A percentile compares a stretch with the other conserved stretches of the same genome.
Evolutionary conservation across 2,113 vertebrate species (phyloP).

Genomic region (Brachirus orientalis): DNA sequence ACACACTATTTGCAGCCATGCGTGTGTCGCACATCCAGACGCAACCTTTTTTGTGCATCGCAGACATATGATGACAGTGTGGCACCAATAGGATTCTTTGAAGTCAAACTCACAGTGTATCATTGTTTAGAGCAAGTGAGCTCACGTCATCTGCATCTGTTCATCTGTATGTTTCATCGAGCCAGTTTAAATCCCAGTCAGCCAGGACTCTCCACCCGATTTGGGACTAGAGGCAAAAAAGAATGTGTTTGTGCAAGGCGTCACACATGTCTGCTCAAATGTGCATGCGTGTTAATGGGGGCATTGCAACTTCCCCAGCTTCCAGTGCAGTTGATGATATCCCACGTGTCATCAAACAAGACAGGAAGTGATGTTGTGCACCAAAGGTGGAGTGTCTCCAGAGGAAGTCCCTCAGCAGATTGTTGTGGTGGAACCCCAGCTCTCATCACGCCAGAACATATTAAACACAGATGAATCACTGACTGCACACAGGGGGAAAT

Average conservation of each 20-base stretch:
- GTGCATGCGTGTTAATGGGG: too few relatives aligned
- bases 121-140: conserved; percentile 36
- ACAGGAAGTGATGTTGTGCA: conserved; percentile 61
- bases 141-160: conserved; percentile 28
- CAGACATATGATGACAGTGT: conserved; percentile 37
- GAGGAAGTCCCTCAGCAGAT: conserved; percentile 58
- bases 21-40: conserved; percentile 30
- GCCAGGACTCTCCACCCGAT: conserved; percentile 41
- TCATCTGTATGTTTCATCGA: conserved; percentile 13
- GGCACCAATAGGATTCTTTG: conserved; percentile 37
- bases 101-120: conserved; percentile 30
- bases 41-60: conserved; percentile 16
- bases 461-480: conserved; percentile 53
- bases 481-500: conserved; percentile 14
- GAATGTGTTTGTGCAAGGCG: conserved; percentile 40
- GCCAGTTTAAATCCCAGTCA: conserved; percentile 18
- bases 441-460: conserved; percentile 27
- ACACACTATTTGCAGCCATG: conserved; percentile 15
- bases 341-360: conserved; percentile 73
- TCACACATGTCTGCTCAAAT: conserved; percentile 44
- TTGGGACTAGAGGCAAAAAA: conserved; percentile 37
- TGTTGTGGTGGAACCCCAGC: conserved; percentile 41
- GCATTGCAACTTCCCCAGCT: conserved; percentile 49
- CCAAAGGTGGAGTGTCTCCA: conserved; percentile 58
- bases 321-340: conserved; percentile 33